Base-by-base conservation (phyloP, 2,113 vertebrate species). In the Mormyrus iriodes region DNA sequence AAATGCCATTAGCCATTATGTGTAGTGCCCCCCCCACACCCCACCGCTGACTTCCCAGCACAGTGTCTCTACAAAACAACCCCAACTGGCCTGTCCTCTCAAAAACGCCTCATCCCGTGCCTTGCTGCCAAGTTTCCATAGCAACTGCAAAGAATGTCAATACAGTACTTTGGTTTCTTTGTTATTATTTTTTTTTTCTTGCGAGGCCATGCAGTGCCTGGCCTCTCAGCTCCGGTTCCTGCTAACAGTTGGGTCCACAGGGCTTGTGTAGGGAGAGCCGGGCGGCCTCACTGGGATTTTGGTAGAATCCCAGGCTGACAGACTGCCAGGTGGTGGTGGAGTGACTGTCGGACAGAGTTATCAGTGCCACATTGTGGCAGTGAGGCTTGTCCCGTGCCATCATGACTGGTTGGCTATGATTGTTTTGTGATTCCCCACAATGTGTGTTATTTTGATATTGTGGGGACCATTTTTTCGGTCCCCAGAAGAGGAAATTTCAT, bases 151-250 rank as follows among this genome's bases (percentile, higher is more conserved):
- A 73, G 87, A 91, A 91, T 88, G 89, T 91, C 89, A 92, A 88
- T 88, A 90, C 89, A 86, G 89, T 89, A 94, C 92, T 95, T 95
- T 93, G 93, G 91, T 90, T 90, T 91, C 94, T 95, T 95, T 95
- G 95, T 95, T 24, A 55, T 84, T 1, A 19, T n/a, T 27, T 17
- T 3, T 69, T 69, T 65, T 53, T 65, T 46, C 19, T 27, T 51
- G 42, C 24, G n/a, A 21, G 76, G 76, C 39, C 6, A 1, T n/a
- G 42, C 46, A 10, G 82, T 9, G 79, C 79, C 79, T 1, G 44
- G 79, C 19, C 44, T 10, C 79, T 46, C 17, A 12, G 13, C 83
- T n/a, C 83, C 44, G 44, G 21, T n/a, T 52, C 85, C 85, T 39
- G 51, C 48, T 27, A 86, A 19, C 27, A 31, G 85, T 31, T 3